Evolutionary conservation across 2,888 invertebrate genomes (phyloP).

Genomic region (Hanleya hanleyi): DNA sequence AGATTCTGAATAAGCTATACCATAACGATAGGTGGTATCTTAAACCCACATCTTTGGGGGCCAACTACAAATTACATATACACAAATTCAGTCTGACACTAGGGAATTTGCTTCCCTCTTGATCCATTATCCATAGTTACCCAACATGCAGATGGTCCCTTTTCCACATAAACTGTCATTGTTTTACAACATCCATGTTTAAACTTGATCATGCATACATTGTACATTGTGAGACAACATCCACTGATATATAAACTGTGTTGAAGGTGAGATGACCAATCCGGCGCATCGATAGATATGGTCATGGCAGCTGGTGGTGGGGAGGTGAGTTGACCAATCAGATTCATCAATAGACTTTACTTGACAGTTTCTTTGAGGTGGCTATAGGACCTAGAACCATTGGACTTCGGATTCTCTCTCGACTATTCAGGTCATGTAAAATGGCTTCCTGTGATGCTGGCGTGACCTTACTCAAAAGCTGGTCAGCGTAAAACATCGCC

Average conservation of each 20-base stretch:
- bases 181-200: no score
- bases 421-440: constrained; percentile 21
- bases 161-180: no score
- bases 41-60: no score
- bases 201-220: no score
- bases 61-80: no score
- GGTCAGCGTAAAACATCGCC: constrained; percentile 72
- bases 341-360: constrained; percentile 37
- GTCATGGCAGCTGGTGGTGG: background rate
- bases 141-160: no score
- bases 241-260: background rate
- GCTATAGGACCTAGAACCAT: constrained; percentile 40
- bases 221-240: no score
- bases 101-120: no score
- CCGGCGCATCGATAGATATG: background rate
- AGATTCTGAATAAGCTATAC: no score
- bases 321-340: background rate
- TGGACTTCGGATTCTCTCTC: constrained; percentile 21
- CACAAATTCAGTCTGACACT: no score
- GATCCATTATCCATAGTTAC: no score
- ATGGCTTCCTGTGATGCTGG: constrained; percentile 50
- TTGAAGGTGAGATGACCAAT: background rate
- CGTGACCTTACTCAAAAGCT: constrained; percentile 60
- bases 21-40: no score
- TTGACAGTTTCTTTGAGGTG: constrained; percentile 35